Evolutionary conservation across 2,113 vertebrate species (phyloP), one percentile per base, ranked within the genome.

Genomic region (Rostratula benghalensis): DNA sequence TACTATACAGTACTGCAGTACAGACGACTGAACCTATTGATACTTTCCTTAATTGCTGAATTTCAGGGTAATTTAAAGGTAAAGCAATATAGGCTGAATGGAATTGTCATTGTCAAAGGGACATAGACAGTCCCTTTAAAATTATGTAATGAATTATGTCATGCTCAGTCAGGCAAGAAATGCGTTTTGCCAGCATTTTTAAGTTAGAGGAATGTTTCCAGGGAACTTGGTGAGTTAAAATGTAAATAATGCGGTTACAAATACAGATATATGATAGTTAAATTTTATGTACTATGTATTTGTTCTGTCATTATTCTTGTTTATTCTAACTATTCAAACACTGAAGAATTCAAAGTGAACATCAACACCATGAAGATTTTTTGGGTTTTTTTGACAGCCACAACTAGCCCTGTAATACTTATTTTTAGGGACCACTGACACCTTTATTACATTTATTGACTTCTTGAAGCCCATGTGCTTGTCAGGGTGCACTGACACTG

Each of bases 41-140:
- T 87, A 77, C 37, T 56, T 77, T 12, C 65, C 69, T 79, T 86
- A 90, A 92, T 45, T 91, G 56, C 48, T 92, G 68, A 76, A 93
- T 92, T 95, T 77, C 65, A 82, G 43, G 33, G 25, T 86, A 91
- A 90, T 78, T 87, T 90, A 95, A 93, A 93, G 56, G 48, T 85
- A 94, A 91, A 90, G 12, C 48, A 76, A 63, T 71, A 70, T 14
- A 7, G 23, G 30, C 30, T 90, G 56, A 94, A 91, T 28, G 33
- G 50, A 94, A 88, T 50, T 91, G 48, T 81, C 75, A 90, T n/a
- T n/a, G n/a, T n/a, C n/a, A n/a, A n/a, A n/a, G n/a, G n/a, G n/a
- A n/a, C 64, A 53, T 76, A 91, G 67, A 64, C 75, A 86, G 31
- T 86, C 33, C n/a, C 80, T 83, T 67, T 69, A 76, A 89, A 92